phyloP scores from a whole-genome alignment of 1,140 invertebrate genomes.

The Hylaeus anthracinus region DNA sequence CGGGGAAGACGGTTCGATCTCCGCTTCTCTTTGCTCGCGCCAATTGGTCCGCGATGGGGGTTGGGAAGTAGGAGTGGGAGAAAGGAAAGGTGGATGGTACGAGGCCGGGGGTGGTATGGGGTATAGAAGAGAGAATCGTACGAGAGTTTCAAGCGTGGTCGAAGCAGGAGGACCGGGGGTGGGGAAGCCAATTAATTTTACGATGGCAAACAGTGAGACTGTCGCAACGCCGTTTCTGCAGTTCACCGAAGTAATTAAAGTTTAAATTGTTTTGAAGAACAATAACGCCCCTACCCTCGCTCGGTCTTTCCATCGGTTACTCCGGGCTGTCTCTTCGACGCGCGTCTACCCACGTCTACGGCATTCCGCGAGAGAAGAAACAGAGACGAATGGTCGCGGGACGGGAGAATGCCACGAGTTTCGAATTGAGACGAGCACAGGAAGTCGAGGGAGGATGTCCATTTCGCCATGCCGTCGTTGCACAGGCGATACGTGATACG shows the following conservation, averaged over 20 bases:
- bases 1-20: constrained; percentile 66
- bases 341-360: constrained; percentile 28
- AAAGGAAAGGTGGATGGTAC: constrained; percentile 40
- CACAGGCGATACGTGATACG: constrained; percentile 1
- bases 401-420: constrained; percentile 20
- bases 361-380: constrained; percentile 1
- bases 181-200: constrained; percentile 73
- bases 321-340: constrained; percentile 28
- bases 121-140: constrained; percentile 19
- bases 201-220: constrained; percentile 73
- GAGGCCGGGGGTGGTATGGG: constrained; percentile 5
- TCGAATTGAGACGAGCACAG: constrained; percentile 46
- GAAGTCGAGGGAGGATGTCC: constrained; percentile 40
- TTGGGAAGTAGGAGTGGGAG: constrained; percentile 10
- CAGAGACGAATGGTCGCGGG: background rate
- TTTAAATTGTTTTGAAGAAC: constrained; percentile 75
- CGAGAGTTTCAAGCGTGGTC: constrained; percentile 55
- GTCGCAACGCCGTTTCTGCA: constrained; percentile 73
- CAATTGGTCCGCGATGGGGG: constrained; percentile 56
- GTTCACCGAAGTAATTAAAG: constrained; percentile 74
- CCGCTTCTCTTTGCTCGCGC: constrained; percentile 50
- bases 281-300: constrained; percentile 61
- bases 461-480: background rate
- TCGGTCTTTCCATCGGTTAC: constrained; percentile 24
- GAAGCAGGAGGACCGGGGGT: constrained; percentile 49